phyloP scores from a whole-genome alignment of 2,797 vertebrate species.

The Jordanella pulchra region DNA sequence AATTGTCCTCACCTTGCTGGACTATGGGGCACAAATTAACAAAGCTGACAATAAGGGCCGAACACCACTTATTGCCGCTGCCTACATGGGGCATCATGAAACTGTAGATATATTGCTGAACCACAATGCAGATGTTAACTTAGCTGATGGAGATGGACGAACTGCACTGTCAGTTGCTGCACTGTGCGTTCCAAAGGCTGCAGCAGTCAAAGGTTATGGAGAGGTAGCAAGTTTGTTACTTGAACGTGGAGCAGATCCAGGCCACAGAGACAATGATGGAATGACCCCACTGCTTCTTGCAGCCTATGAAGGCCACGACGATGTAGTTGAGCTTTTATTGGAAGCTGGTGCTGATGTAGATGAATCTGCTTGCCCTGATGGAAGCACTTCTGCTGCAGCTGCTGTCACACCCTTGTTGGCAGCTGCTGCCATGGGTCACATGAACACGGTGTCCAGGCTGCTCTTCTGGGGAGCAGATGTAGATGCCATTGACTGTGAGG shows the following conservation, averaged over 20 bases:
- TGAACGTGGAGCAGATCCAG: constrained; percentile 79
- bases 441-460: constrained; percentile 75
- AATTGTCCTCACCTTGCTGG: constrained; percentile 75
- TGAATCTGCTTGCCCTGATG: constrained; percentile 70
- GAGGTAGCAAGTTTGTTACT: constrained; percentile 80
- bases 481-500: constrained; percentile 82
- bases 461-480: constrained; percentile 85
- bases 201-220: constrained; percentile 73
- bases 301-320: constrained; percentile 82
- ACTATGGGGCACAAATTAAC: constrained; percentile 76
- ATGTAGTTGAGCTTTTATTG: constrained; percentile 82
- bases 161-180: constrained; percentile 83
- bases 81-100: constrained; percentile 86
- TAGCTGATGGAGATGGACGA: constrained; percentile 80
- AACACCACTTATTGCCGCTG: constrained; percentile 84
- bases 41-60: constrained; percentile 79
- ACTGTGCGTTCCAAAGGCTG: constrained; percentile 78
- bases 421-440: constrained; percentile 83
- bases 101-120: constrained; percentile 78
- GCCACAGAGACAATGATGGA: constrained; percentile 81
- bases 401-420: constrained; percentile 82
- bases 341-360: constrained; percentile 84
- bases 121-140: constrained; percentile 73
- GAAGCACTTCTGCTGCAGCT: constrained; percentile 57
- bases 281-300: constrained; percentile 84